Conservation (phyloP, 2,113 vertebrate genomes). For the Neoarius graeffei region DNA sequence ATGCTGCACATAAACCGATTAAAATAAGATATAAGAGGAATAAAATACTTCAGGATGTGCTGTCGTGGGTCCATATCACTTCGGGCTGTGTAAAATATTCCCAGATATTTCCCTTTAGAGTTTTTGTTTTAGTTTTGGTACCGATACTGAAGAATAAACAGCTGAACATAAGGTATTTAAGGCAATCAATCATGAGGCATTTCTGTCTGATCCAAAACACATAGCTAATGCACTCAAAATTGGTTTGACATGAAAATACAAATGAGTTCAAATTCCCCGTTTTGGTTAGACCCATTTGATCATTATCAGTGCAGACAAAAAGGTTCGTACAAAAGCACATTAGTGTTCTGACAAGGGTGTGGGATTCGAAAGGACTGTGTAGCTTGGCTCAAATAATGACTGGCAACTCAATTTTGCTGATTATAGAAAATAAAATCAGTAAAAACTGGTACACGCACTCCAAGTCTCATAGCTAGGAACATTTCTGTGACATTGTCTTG, state of each 20-base stretch:
- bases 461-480: neutral
- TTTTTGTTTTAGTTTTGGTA: neutral
- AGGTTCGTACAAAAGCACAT: conserved; percentile 30
- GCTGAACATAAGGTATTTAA: neutral
- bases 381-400: conserved; percentile 23
- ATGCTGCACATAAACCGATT: neutral
- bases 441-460: neutral
- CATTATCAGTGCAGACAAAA: conserved; percentile 22
- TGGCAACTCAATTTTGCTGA: conserved; percentile 36
- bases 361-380: conserved; percentile 12
- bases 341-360: conserved; percentile 23
- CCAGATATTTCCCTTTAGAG: neutral
- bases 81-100: neutral
- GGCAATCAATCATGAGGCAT: neutral
- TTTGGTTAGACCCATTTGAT: conserved; percentile 33
- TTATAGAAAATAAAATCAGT: conserved; percentile 13
- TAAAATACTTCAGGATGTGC: neutral
- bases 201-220: conserved; percentile 11
- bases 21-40: neutral
- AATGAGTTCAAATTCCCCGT: neutral
- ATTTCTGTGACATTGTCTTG: conserved; percentile 15
- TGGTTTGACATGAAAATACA: conserved; percentile 23
- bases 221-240: conserved; percentile 21
- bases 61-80: no score
- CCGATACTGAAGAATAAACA: neutral